Evolutionary conservation across 2,888 invertebrate species (phyloP).

Genomic region (Thumatha senex): DNA sequence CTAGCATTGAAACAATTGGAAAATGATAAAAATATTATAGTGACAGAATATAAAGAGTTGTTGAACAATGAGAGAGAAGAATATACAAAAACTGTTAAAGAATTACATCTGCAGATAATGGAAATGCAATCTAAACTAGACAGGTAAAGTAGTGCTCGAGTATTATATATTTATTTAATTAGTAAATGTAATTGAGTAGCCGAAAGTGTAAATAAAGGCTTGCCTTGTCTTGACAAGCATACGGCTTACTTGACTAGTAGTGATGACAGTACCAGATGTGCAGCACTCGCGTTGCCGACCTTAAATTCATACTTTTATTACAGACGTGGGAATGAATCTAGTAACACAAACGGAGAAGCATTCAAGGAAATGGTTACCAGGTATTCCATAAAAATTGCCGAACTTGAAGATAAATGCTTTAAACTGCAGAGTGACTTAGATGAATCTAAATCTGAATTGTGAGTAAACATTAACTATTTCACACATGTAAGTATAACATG

Average conservation of each 20-base stretch:
- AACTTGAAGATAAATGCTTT: constrained; percentile 71
- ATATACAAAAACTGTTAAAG: constrained; percentile 59
- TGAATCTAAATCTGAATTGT: constrained; percentile 75
- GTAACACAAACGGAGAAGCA: constrained; percentile 46
- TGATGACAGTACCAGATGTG: too few species aligned
- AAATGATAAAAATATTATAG: constrained; percentile 63
- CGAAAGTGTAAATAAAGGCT: background rate
- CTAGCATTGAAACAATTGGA: constrained; percentile 66
- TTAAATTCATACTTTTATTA: constrained; percentile 42
- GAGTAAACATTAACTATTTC: constrained; percentile 44
- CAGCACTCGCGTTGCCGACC: background rate
- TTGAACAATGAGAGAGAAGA: constrained; percentile 79
- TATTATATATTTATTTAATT: background rate
- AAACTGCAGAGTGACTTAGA: constrained; percentile 70
- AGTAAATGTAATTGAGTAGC: too few species aligned
- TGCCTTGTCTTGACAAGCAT: too few species aligned
- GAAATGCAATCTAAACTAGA: constrained; percentile 63
- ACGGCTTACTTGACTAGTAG: too few species aligned
- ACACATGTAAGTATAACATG: too few species aligned
- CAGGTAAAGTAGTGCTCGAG: constrained; percentile 40
- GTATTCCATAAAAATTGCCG: constrained; percentile 68
- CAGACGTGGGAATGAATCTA: constrained; percentile 57
- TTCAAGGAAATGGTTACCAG: constrained; percentile 59
- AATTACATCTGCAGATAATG: constrained; percentile 56
- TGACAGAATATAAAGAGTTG: constrained; percentile 78